Conservation (phyloP, 2,888 invertebrate genomes). For the Stenotaenia linearis region DNA sequence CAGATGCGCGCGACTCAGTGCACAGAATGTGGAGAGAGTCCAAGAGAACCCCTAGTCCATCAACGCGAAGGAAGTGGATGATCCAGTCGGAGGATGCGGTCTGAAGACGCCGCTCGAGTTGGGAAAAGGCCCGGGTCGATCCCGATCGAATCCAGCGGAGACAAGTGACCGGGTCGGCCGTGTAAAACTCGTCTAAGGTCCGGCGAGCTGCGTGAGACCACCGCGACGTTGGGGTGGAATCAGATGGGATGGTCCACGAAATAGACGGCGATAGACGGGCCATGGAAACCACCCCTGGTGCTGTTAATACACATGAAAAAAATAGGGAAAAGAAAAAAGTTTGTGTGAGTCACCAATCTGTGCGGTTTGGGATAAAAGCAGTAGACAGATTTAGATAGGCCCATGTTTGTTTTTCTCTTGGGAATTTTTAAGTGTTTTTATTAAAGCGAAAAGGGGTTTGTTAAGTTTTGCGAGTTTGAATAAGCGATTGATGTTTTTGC, state of each 20-base stretch:
- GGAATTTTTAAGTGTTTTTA: not conserved
- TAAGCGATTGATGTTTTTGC: no score
- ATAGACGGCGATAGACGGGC: slow-evolving; percentile 1
- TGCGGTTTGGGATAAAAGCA: not conserved
- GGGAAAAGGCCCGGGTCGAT: not conserved
- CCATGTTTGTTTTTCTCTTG: slow-evolving; percentile 13
- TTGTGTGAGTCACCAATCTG: not conserved
- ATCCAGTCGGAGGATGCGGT: slow-evolving; percentile 44
- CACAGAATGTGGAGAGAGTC: slow-evolving; percentile 47
- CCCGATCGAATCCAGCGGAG: not conserved
- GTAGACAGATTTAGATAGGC: slow-evolving; percentile 19
- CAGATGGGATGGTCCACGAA: not conserved
- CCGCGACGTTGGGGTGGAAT: not conserved
- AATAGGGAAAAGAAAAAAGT: not conserved
- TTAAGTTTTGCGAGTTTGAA: not conserved
- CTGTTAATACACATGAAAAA: not conserved
- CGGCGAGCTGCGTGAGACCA: not conserved
- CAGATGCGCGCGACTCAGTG: slow-evolving; percentile 29
- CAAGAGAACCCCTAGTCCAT: slow-evolving; percentile 49
- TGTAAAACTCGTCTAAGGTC: not conserved
- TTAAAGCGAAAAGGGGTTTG: not conserved
- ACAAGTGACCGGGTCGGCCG: not conserved
- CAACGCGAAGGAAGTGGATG: slow-evolving; percentile 48
- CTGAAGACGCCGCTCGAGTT: not conserved
- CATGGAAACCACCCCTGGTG: slow-evolving; percentile 10